Base-by-base conservation (phyloP, 2,113 vertebrate genomes). In the Centrocercus urophasianus region DNA sequence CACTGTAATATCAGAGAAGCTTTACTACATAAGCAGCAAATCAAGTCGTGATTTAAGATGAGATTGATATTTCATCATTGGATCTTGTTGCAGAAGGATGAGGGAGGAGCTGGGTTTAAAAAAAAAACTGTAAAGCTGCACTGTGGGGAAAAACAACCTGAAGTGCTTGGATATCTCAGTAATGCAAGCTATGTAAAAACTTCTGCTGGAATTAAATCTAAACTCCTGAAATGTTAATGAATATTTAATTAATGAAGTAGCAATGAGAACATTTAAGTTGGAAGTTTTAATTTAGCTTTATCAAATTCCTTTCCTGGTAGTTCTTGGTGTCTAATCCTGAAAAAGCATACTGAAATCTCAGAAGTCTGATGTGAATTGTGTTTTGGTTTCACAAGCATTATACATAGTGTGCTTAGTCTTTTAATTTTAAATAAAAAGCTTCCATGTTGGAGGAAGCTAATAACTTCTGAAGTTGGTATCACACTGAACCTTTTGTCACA, bases 371-470 rank as follows among this genome's bases (percentile, higher is more conserved):
- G 27, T 70, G n/a, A 74, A 43, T 79, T 89, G 36, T 72, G 7
- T 57, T 78, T 78, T 63, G 5, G 4, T 71, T 84, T 79, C 67
- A 61, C 67, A 38, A 50, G 38, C 47, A 24, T 10, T 69, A 28
- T 10, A 13, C 34, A 32, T 38, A 59, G 11, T 28, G 10, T 60
- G 28, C n/a, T 93, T 88, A 10, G 45, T 88, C 81, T 67, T 19
- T 86, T 86, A 56, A 13, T 16, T 56, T 80, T 83, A 72, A 84
- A 52, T 61, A 82, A 82, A 93, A 90, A 86, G 15, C 12, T 19
- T 65, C 24, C 18, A 10, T 32, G 13, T 48, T 88, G 57, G 13
- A 81, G n/a, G 15, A 27, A 83, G 34, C 50, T 83, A 22, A 27
- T 57, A 69, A 89, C 92, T 89, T 57, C 34, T 72, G 22, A 73